Evolutionary conservation across 2,797 vertebrate genomes (phyloP), one percentile per base, ranked within the genome.

Genomic region (Kryptopterus vitreolus): DNA sequence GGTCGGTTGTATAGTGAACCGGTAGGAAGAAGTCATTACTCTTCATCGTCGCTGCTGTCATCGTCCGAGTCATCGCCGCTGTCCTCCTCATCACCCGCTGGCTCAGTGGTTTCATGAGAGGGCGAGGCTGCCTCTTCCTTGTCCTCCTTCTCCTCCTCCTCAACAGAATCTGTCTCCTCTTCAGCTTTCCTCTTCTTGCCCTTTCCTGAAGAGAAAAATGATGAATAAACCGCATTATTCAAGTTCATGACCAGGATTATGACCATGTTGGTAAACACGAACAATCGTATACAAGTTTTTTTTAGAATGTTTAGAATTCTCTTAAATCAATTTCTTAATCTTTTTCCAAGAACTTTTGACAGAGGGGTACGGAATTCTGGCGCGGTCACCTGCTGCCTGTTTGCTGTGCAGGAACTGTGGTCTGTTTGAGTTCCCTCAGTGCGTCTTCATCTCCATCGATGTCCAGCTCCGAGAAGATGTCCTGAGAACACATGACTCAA

Each of bases 381-480:
- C 38, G 31, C 55, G 43, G 31, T 50, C 66, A 88, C 88, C 87
- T 81, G 82, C 84, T 74, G 65, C 73, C 76, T 0, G 22, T 83
- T 83, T 89, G 89, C 1, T 91, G 78, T 90, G 91, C 71, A 96
- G 89, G 77, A 89, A 84, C 86, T 96, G 93, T n/a, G 0, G 95
- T 92, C 88, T 98, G 97, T 29, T 68, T 85, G 69, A 98, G 93
- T 89, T 98, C 97, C 5, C 89, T 88, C 38, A 92, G 89, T 70
- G 94, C 95, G 0, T 99, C 96, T 62, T 92, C 94, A 0, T 99
- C 96, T 0, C 91, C 94, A 22, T 96, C 94, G 0, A 99, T 92
- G 81, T 95, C 91, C 0, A 99, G 92, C 84, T 96, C 96, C 0
- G 94, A 92, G 38, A 99, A 99, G 76, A 96, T 94, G 0, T 92